Conservation (phyloP, 2,113 vertebrate species). For the Arothron firmamentum region DNA sequence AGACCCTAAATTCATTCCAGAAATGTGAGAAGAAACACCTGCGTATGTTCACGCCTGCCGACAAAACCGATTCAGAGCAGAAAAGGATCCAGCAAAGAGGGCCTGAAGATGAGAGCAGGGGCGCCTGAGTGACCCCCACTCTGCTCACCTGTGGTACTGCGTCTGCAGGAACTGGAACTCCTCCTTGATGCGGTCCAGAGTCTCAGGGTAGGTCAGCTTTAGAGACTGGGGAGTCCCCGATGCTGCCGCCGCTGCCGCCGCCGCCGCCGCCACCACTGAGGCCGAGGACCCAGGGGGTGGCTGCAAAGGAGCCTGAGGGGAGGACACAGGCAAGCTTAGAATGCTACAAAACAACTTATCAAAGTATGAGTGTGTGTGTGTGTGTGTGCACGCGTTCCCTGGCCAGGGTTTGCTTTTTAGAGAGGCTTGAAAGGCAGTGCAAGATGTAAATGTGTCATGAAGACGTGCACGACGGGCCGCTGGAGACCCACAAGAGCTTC, state of each 20-base stretch:
- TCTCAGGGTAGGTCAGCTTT: slow-evolving; percentile 90
- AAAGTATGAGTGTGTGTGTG: not conserved
- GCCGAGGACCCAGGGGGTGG: slow-evolving; percentile 79
- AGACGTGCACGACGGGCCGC: slow-evolving; percentile 1
- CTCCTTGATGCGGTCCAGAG: slow-evolving; percentile 90
- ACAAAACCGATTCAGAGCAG: too few relatives aligned
- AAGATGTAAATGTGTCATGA: slow-evolving; percentile 35
- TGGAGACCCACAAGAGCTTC: slow-evolving; percentile 25
- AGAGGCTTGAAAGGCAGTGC: not conserved
- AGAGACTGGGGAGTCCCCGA: slow-evolving; percentile 82
- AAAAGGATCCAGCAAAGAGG: too few relatives aligned
- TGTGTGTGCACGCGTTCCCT: too few relatives aligned
- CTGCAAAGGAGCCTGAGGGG: slow-evolving; percentile 71
- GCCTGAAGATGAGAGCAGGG: too few relatives aligned
- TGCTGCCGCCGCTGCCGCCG: slow-evolving; percentile 73
- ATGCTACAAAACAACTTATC: too few relatives aligned
- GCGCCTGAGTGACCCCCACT: not conserved
- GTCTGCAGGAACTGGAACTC: slow-evolving; percentile 93
- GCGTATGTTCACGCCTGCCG: too few relatives aligned
- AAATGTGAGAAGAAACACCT: too few relatives aligned
- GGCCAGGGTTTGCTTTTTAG: too few relatives aligned
- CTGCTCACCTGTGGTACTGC: slow-evolving; percentile 85
- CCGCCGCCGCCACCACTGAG: slow-evolving; percentile 74
- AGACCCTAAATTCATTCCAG: not conserved
- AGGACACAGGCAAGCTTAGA: not conserved